A percentile compares a stretch with the other conserved stretches of the same genome.
Evolutionary conservation across 2,113 vertebrate species (phyloP).

Genomic region (Lepidothrix coronata): DNA sequence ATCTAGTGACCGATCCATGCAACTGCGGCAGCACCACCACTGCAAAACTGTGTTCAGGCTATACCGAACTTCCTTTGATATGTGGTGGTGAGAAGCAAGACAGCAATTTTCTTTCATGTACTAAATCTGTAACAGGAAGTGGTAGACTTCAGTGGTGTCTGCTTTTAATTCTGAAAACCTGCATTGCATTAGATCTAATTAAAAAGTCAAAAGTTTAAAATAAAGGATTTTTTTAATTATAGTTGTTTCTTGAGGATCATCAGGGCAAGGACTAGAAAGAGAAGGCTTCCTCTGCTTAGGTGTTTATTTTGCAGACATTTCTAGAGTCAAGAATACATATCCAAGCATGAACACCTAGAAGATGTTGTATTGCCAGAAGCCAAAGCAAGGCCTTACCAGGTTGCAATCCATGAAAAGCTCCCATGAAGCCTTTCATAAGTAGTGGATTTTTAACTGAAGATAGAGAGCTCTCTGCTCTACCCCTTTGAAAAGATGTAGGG

Average conservation of each 20-base stretch:
- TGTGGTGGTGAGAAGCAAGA: background rate
- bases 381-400: background rate
- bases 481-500: background rate
- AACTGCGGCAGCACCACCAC: background rate
- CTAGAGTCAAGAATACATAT: background rate
- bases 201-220: background rate
- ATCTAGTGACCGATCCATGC: slow-evolving; percentile 29
- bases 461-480: background rate
- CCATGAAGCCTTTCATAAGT: background rate
- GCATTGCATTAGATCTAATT: background rate
- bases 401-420: background rate
- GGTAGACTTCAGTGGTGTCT: background rate
- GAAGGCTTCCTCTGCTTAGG: background rate
- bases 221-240: background rate
- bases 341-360: background rate
- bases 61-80: background rate
- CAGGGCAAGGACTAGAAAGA: background rate
- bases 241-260: background rate
- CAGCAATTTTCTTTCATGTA: background rate
- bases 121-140: background rate
- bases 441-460: background rate
- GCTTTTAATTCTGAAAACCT: background rate
- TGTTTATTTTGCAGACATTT: background rate
- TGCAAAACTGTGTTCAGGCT: background rate
- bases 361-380: background rate